Evolutionary conservation across 1,140 invertebrate genomes (phyloP).

Genomic region (Hirudo medicinalis): DNA sequence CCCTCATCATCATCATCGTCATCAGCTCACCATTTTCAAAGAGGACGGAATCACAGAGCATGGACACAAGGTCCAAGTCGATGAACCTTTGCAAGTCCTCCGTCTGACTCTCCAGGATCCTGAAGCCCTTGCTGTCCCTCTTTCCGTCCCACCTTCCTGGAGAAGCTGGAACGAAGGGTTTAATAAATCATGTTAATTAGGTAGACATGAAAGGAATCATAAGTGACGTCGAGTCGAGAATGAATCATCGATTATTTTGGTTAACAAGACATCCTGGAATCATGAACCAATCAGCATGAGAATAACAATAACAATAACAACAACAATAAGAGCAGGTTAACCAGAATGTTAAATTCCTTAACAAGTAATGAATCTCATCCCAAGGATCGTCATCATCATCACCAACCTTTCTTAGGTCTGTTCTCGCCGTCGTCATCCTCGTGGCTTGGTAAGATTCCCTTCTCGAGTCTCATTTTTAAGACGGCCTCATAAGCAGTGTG

Average conservation of each 20-base stretch:
- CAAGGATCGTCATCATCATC: no score
- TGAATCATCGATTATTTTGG: not conserved
- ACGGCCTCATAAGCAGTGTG: conserved; percentile 26
- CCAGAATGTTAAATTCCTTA: no score
- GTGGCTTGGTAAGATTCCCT: not conserved
- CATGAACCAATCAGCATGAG: no score
- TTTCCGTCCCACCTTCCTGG: conserved; percentile 17
- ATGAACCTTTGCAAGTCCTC: conserved; percentile 28
- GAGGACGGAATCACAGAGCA: conserved; percentile 31
- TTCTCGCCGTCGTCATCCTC: no score
- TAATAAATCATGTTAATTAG: not conserved
- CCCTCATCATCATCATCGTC: not conserved
- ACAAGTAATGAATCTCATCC: no score
- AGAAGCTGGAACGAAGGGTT: not conserved
- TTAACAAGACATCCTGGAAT: no score
- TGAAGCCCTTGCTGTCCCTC: conserved; percentile 31
- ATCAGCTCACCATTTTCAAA: conserved; percentile 31
- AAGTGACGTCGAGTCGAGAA: not conserved
- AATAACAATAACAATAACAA: no score
- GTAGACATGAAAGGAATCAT: not conserved
- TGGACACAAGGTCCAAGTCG: conserved; percentile 26
- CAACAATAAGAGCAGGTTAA: no score
- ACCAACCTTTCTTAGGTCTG: no score
- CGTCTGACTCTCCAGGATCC: conserved; percentile 31
- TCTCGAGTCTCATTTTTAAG: conserved; percentile 26